Conservation (phyloP, 2,888 invertebrate species). For the Acanthoscelides obtectus region DNA sequence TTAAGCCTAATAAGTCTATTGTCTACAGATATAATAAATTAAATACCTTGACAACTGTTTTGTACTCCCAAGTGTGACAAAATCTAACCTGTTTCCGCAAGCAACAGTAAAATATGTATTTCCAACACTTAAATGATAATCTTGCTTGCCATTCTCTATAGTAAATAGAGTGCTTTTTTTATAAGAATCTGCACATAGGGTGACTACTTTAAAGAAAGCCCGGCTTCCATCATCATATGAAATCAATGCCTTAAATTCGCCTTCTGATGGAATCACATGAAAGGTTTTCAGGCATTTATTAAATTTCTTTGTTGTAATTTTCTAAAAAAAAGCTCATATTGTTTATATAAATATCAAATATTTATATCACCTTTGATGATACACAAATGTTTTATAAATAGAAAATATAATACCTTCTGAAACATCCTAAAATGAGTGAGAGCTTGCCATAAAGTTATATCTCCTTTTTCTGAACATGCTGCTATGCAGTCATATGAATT, state of each 20-base stretch:
- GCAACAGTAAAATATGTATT: conserved; percentile 32
- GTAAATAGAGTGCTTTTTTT: neutral
- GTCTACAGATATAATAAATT: too few relatives aligned
- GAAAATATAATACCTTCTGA: conserved; percentile 41
- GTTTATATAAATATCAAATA: conserved; percentile 2
- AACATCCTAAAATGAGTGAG: conserved; percentile 50
- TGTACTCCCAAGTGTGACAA: conserved; percentile 19
- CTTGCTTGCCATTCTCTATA: neutral
- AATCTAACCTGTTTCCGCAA: conserved; percentile 25
- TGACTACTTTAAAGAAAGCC: conserved; percentile 16
- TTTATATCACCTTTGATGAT: conserved; percentile 7
- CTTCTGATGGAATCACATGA: conserved; percentile 23
- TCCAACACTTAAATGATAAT: conserved; percentile 23
- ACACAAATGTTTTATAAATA: neutral
- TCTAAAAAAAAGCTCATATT: conserved; percentile 29
- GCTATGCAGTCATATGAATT: conserved; percentile 47
- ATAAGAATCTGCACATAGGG: neutral
- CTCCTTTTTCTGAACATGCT: conserved; percentile 55
- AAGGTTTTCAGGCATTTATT: too few relatives aligned
- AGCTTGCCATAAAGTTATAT: conserved; percentile 55
- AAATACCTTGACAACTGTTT: conserved; percentile 27
- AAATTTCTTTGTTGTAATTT: conserved; percentile 23
- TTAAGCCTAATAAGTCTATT: too few relatives aligned
- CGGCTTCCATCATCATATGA: conserved; percentile 21
- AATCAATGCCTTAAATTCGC: conserved; percentile 26